phyloP scores from a whole-genome alignment of 2,888 invertebrate species.

The Salpingus planirostris region DNA sequence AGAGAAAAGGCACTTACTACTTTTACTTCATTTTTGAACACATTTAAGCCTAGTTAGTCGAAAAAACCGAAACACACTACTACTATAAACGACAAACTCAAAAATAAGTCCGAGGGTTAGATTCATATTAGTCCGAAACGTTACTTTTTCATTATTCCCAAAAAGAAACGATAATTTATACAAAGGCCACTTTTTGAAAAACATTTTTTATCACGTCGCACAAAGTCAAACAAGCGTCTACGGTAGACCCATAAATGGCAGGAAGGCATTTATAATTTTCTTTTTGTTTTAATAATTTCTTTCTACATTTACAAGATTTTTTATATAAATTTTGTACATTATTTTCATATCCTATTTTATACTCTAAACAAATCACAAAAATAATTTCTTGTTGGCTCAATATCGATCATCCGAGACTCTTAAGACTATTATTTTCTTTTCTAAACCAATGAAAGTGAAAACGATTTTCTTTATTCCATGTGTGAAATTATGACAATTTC shows the following conservation, averaged over 20 bases:
- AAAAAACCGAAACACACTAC: conserved; percentile 17
- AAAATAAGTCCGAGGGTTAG: too few relatives aligned
- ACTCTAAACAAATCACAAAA: conserved; percentile 46
- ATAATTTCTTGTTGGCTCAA: conserved; percentile 41
- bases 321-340: conserved; percentile 48
- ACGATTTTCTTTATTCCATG: conserved; percentile 13
- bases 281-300: conserved; percentile 41
- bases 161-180: conserved; percentile 21
- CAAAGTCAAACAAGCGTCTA: conserved; percentile 40
- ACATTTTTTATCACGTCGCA: conserved; percentile 40
- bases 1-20: conserved; percentile 83
- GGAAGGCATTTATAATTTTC: conserved; percentile 52
- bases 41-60: conserved; percentile 63
- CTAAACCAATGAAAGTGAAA: too few relatives aligned
- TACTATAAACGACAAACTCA: too few relatives aligned
- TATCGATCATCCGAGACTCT: conserved; percentile 35
- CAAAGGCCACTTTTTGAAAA: conserved; percentile 44
- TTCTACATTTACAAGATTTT: conserved; percentile 41
- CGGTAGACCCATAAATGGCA: conserved; percentile 55
- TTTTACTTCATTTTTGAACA: conserved; percentile 62
- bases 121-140: too few relatives aligned
- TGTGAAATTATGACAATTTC: conserved; percentile 1
- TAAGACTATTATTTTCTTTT: conserved; percentile 26
- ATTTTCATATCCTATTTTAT: conserved; percentile 36
- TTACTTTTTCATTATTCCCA: too few relatives aligned